These are phyloP conservation scores for Sphaeridia pumilis DNA, from an alignment of 2,888 invertebrate genomes.

Conservation along the genomic window DNA sequence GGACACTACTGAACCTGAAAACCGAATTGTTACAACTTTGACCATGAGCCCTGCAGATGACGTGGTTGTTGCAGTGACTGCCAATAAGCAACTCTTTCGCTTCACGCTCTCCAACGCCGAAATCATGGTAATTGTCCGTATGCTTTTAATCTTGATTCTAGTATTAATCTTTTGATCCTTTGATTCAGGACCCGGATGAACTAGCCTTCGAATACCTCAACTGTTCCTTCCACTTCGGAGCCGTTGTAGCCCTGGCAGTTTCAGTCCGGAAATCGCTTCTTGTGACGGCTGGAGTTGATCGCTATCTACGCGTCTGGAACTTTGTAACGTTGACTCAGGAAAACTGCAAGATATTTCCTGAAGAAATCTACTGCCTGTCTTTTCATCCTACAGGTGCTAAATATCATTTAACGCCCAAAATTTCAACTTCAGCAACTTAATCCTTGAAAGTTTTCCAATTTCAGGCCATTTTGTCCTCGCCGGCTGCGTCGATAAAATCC, in stretches of 20 bases:
- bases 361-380: slow-evolving; percentile 67
- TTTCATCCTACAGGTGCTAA: slow-evolving; percentile 54
- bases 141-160: background rate
- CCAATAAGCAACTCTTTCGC: slow-evolving; percentile 42
- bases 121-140: slow-evolving; percentile 38
- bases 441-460: background rate
- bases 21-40: slow-evolving; percentile 37
- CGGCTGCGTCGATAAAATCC: slow-evolving; percentile 80
- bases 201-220: slow-evolving; percentile 56
- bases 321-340: slow-evolving; percentile 72
- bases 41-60: slow-evolving; percentile 44
- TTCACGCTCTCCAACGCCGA: slow-evolving; percentile 41
- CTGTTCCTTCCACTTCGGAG: slow-evolving; percentile 64
- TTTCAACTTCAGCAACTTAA: background rate
- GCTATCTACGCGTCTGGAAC: slow-evolving; percentile 83
- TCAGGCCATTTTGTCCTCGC: slow-evolving; percentile 69
- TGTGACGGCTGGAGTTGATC: slow-evolving; percentile 69
- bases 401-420: no score
- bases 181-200: slow-evolving; percentile 46
- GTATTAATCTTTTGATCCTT: slow-evolving; percentile 33
- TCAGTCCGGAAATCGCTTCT: slow-evolving; percentile 84
- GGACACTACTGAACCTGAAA: slow-evolving; percentile 34
- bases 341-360: slow-evolving; percentile 61
- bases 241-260: slow-evolving; percentile 65
- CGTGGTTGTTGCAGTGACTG: slow-evolving; percentile 42